Percentiles rank a stretch among this genome's conserved stretches.
Conservation (phyloP, 2,797 vertebrate genomes). For the Balearica regulorum region DNA sequence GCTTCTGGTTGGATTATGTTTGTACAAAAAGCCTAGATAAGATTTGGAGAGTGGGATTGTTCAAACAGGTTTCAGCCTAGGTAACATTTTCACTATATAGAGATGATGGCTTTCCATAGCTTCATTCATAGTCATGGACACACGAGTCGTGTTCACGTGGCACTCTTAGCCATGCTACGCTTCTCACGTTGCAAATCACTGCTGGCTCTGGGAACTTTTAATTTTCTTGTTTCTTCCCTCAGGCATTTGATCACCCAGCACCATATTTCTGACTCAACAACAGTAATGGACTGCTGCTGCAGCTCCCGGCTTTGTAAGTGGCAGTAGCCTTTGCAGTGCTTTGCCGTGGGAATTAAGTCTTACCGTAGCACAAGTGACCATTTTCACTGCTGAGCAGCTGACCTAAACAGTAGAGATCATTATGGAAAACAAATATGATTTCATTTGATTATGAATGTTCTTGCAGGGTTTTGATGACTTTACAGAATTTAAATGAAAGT, state of each 20-base stretch:
- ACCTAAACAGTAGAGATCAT: not conserved
- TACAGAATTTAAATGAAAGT: not conserved
- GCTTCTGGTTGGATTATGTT: not conserved
- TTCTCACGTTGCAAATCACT: not conserved
- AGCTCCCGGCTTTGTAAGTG: not conserved
- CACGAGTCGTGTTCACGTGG: accelerated
- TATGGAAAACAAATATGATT: not conserved
- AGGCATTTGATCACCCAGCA: not conserved
- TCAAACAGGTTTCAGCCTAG: not conserved
- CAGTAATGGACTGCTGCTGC: not conserved
- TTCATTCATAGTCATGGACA: not conserved
- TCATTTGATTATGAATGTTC: not conserved
- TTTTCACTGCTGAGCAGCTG: not conserved
- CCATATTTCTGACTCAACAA: not conserved
- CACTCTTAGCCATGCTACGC: not conserved
- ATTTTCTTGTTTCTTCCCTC: not conserved
- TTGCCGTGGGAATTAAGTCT: not conserved
- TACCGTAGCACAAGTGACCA: not conserved
- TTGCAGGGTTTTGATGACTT: not conserved
- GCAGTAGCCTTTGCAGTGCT: not conserved
- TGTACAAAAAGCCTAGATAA: not conserved
- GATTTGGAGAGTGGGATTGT: not conserved
- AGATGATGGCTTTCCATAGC: not conserved
- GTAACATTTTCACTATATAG: not conserved
- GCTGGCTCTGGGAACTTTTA: not conserved